Evolutionary conservation across 2,113 vertebrate genomes (phyloP).

Genomic region (Hippocampus barbouri): DNA sequence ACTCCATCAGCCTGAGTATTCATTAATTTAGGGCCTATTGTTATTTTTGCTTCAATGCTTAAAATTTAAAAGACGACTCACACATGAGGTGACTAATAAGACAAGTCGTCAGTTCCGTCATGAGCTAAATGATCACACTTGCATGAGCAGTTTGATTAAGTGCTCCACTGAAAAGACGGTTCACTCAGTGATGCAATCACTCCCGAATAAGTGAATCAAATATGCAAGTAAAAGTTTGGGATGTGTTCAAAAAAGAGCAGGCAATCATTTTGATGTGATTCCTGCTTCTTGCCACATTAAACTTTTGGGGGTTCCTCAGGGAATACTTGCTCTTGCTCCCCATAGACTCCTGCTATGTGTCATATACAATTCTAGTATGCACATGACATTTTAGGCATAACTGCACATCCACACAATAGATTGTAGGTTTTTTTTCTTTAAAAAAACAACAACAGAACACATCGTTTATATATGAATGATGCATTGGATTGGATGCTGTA

Average conservation of each 20-base stretch:
- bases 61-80: slow-evolving; percentile 13
- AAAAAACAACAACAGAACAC: neutral
- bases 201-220: neutral
- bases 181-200: neutral
- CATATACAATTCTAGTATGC: neutral
- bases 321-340: neutral
- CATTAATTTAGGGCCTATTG: neutral
- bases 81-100: slow-evolving; percentile 2
- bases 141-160: slow-evolving; percentile 28
- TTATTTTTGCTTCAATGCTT: neutral
- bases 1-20: neutral
- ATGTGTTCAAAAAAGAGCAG: neutral
- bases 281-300: neutral
- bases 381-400: neutral
- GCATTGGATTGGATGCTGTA: too few relatives aligned
- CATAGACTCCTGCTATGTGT: neutral
- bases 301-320: neutral
- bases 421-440: neutral
- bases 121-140: slow-evolving; percentile 34
- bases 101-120: slow-evolving; percentile 36
- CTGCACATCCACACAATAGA: too few relatives aligned
- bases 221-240: neutral
- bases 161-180: slow-evolving; percentile 17
- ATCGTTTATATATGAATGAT: too few relatives aligned
- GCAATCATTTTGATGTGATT: neutral